Percentiles rank a stretch among this genome's conserved stretches.
phyloP scores from a whole-genome alignment of 2,113 vertebrate species.

The Leucosticte australis region DNA sequence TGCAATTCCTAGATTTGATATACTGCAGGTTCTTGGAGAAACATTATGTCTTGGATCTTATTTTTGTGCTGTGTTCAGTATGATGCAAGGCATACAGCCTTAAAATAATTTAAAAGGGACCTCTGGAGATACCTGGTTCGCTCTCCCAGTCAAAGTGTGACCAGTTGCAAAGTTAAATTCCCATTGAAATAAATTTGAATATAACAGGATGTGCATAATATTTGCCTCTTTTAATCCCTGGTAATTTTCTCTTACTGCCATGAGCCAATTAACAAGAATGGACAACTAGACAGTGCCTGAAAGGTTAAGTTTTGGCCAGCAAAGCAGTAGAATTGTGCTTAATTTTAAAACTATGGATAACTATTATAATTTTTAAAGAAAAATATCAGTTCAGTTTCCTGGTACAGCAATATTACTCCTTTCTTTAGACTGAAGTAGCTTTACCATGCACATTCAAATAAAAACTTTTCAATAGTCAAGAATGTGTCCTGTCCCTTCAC shows the following conservation, averaged over 20 bases:
- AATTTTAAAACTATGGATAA: not conserved
- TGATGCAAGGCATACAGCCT: not conserved
- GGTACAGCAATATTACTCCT: not conserved
- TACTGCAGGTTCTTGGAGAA: not conserved
- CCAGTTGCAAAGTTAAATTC: not conserved
- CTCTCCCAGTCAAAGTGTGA: not conserved
- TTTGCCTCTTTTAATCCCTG: not conserved
- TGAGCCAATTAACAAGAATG: not conserved
- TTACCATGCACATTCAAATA: not conserved
- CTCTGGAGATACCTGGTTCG: not conserved
- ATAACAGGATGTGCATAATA: not conserved
- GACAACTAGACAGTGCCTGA: not conserved
- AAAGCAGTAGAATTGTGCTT: not conserved
- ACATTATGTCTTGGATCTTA: not conserved
- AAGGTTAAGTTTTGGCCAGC: not conserved
- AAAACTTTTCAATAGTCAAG: not conserved
- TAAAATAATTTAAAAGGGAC: not conserved
- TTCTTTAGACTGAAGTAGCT: not conserved
- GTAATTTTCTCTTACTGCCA: not conserved
- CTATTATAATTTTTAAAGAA: not conserved
- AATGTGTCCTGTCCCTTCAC: not conserved
- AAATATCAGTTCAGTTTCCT: not conserved
- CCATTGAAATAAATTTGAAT: not conserved
- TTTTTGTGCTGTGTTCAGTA: not conserved
- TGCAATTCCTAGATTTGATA: not conserved